A percentile compares a stretch with the other conserved stretches of the same genome.
Evolutionary conservation across 2,888 invertebrate genomes (phyloP).

Genomic region (Gerosis bhagava): DNA sequence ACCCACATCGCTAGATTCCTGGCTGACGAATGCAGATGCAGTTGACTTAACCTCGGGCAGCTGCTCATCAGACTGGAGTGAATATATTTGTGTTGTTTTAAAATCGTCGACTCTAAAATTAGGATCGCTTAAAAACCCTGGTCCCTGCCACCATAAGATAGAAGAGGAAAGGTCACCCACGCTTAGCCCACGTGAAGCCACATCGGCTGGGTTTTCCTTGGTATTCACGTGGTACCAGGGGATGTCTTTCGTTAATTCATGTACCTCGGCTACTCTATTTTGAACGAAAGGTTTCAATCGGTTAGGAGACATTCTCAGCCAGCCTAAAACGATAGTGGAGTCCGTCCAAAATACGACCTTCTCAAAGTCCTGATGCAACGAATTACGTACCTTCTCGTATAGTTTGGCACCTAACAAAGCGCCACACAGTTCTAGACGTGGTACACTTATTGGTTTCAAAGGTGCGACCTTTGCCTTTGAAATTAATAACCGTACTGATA

Average conservation of each 20-base stretch:
- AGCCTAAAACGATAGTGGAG: constrained; percentile 33
- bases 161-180: background rate
- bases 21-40: too few species aligned
- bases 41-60: too few species aligned
- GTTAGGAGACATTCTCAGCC: constrained; percentile 30
- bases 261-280: constrained; percentile 30
- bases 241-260: constrained; percentile 11
- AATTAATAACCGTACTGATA: constrained; percentile 29
- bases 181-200: background rate
- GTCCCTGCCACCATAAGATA: constrained; percentile 23
- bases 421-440: constrained; percentile 33
- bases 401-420: constrained; percentile 34
- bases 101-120: constrained; percentile 3
- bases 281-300: constrained; percentile 33
- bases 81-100: too few species aligned
- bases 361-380: constrained; percentile 25
- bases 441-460: constrained; percentile 14
- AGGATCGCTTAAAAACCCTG: constrained; percentile 5
- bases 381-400: constrained; percentile 26
- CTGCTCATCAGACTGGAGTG: too few species aligned
- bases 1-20: too few species aligned
- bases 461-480: constrained; percentile 25
- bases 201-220: constrained; percentile 25
- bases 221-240: constrained; percentile 32
- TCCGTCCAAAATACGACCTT: constrained; percentile 34